Evolutionary conservation across 2,113 vertebrate genomes (phyloP), one percentile per base, ranked within the genome.

Genomic region (Poicephalus gulielmi): DNA sequence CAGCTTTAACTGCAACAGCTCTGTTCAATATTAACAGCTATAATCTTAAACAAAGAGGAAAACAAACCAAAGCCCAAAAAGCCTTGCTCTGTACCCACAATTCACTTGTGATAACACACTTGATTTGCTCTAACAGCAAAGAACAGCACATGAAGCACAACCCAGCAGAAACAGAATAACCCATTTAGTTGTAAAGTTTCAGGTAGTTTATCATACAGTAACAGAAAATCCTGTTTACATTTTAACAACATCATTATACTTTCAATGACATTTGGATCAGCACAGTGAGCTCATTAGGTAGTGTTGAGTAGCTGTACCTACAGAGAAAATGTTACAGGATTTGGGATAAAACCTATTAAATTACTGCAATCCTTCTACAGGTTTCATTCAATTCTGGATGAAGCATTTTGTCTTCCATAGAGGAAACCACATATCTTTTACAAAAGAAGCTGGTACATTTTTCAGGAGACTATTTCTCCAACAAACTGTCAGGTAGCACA

Each of bases 391-490:
- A 20, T 79, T 91, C 75, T 80, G 49, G 84, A 77, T 43, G 12
- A 90, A 89, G 41, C 20, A 41, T 83, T 94, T 76, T 66, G 22
- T 85, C 87, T 91, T 91, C 39, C 68, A 91, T 2, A 73, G 37
- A 69, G 43, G 44, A 95, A 90, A 44, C 50, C 70, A 92, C 27
- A 62, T 31, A 73, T 44, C 77, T 91, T 71, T 90, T 46, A 53
- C 24, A 85, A 83, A 88, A 77, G 28, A 85, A 85, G 78, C 50
- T 46, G 67, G 18, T 47, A 11, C 69, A 69, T 77, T 96, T 95
- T 87, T 94, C 75, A 83, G 69, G 60, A 82, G 17, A 60, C 37
- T 86, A 17, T 94, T 94, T 91, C 67, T 89, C 76, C 37, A 90
- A 68, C 52, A 91, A 87, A 49, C 81, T 91, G 70, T 49, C 91